Percentiles rank a stretch among this genome's conserved stretches.
These are phyloP conservation scores for Nothura maculosa DNA, from an alignment of 2,797 vertebrate species.

Conservation along the genomic window DNA sequence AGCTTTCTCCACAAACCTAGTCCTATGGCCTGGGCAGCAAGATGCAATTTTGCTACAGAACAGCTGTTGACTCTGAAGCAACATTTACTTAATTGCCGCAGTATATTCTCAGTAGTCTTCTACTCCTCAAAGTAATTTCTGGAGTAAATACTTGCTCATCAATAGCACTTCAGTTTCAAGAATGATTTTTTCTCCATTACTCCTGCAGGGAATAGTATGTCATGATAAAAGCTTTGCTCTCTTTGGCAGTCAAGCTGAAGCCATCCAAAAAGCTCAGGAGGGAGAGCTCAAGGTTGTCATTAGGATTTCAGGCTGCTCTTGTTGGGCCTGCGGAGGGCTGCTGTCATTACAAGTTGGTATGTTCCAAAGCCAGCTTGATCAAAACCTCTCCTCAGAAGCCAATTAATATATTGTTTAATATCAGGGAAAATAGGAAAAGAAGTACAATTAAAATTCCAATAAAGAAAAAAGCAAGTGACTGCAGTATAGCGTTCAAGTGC, in stretches of 20 bases:
- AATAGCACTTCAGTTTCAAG: conserved; percentile 38
- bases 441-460: conserved; percentile 34
- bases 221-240: conserved; percentile 55
- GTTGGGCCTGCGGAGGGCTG: background rate
- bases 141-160: conserved; percentile 31
- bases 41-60: background rate
- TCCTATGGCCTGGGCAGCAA: background rate
- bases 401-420: conserved; percentile 62
- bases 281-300: conserved; percentile 53
- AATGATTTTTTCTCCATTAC: conserved; percentile 28
- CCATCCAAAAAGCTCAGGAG: conserved; percentile 55
- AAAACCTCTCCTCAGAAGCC: conserved; percentile 26
- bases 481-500: background rate
- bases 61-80: background rate
- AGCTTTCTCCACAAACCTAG: background rate
- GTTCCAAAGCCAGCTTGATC: conserved; percentile 31
- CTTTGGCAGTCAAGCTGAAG: conserved; percentile 53
- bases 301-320: conserved; percentile 54
- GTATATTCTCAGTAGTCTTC: background rate
- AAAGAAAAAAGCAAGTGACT: conserved; percentile 24
- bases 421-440: background rate
- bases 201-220: conserved; percentile 18
- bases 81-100: background rate
- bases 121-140: conserved; percentile 46
- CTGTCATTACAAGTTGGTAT: background rate